A percentile compares a stretch with the other conserved stretches of the same genome.
These are phyloP conservation scores for Oligia fasciuncula DNA, from an alignment of 2,888 invertebrate species.

Conservation along the genomic window DNA sequence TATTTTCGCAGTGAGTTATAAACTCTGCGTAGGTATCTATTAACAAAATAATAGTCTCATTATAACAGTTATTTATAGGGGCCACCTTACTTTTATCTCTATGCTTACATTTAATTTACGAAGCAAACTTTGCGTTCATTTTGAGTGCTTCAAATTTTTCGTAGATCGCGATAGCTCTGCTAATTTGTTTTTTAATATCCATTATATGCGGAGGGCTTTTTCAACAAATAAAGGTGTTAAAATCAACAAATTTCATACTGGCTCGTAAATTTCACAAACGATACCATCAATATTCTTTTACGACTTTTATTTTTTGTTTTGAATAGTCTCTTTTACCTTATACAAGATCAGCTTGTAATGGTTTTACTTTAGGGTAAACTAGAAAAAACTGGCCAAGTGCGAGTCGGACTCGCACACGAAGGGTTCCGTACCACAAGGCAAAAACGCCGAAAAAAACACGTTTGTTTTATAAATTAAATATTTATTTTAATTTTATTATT, in stretches of 20 bases:
- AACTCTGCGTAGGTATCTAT: background rate
- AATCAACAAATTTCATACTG: slow-evolving; percentile 58
- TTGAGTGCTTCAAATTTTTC: slow-evolving; percentile 60
- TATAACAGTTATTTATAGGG: background rate
- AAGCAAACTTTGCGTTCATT: slow-evolving; percentile 72
- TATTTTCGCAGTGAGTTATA: background rate
- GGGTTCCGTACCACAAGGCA: too few species aligned
- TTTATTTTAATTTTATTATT: too few species aligned
- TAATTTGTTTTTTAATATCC: slow-evolving; percentile 69
- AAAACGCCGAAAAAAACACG: too few species aligned
- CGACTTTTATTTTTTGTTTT: slow-evolving; percentile 19
- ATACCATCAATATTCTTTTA: slow-evolving; percentile 49
- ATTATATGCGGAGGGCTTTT: slow-evolving; percentile 46
- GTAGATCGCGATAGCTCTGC: slow-evolving; percentile 63
- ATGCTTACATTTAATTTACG: slow-evolving; percentile 84
- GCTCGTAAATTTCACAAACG: slow-evolving; percentile 49
- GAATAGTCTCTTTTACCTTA: slow-evolving; percentile 7
- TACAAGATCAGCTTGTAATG: background rate
- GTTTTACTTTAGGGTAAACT: too few species aligned
- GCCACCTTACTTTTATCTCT: slow-evolving; percentile 66
- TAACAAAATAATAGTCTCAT: slow-evolving; percentile 24
- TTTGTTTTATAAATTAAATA: too few species aligned
- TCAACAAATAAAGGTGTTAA: slow-evolving; percentile 62
- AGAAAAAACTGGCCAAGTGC: too few species aligned
- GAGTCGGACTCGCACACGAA: too few species aligned